A percentile compares a stretch with the other conserved stretches of the same genome.
Conservation (phyloP, 1,140 invertebrate genomes). For the Fopius arisanus region DNA sequence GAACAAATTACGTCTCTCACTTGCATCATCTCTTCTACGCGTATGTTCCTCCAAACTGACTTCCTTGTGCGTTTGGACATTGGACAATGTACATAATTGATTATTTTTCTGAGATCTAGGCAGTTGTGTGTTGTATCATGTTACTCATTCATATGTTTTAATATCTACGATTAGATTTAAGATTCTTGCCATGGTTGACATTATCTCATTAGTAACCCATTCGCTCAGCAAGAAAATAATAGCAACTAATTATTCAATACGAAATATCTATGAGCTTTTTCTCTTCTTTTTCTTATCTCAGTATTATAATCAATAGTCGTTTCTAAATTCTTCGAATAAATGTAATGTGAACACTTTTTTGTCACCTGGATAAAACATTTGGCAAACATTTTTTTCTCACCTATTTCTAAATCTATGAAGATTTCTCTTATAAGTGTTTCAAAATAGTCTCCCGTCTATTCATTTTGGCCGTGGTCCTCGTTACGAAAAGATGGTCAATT, state of each 20-base stretch:
- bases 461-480: background rate
- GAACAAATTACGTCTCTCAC: background rate
- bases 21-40: conserved; percentile 33
- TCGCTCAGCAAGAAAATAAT: background rate
- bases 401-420: background rate
- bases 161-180: conserved; percentile 10
- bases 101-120: conserved; percentile 58
- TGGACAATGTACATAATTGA: conserved; percentile 51
- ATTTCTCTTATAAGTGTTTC: background rate
- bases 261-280: conserved; percentile 2
- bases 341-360: conserved; percentile 15
- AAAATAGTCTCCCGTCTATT: conserved; percentile 3
- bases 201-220: conserved; percentile 10
- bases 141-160: conserved; percentile 36
- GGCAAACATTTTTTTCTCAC: background rate
- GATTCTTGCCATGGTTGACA: background rate
- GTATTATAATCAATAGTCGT: background rate
- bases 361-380: background rate
- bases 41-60: conserved; percentile 56
- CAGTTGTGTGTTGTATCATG: conserved; percentile 56
- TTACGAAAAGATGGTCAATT: background rate
- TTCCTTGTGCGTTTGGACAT: conserved; percentile 64
- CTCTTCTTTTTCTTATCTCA: background rate
- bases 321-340: background rate
- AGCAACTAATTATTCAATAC: background rate